Percentiles rank a stretch among this genome's conserved stretches.
Evolutionary conservation across 1,140 invertebrate genomes (phyloP).

Genomic region (Papilio helenus): DNA sequence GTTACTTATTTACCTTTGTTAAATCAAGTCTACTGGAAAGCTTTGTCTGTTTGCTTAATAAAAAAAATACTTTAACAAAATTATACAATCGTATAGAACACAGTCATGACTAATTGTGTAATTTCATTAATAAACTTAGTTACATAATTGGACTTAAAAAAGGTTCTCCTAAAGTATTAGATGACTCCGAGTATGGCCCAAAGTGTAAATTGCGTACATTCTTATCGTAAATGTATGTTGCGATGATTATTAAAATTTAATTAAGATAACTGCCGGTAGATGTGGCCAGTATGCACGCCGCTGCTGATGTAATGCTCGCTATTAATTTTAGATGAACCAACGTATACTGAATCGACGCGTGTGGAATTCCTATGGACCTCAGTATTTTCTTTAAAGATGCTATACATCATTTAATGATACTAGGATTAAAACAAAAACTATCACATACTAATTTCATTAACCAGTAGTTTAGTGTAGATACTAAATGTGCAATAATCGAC

Average conservation of each 20-base stretch:
- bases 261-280: not conserved
- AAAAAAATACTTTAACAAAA: not conserved
- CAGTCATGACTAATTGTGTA: not conserved
- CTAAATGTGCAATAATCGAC: no score
- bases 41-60: not conserved
- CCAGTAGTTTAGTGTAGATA: no score
- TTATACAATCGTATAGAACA: not conserved
- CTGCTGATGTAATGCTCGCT: constrained; percentile 44
- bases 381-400: constrained; percentile 33
- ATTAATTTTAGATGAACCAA: constrained; percentile 63
- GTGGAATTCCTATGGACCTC: constrained; percentile 32
- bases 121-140: not conserved
- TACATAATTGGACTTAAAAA: no score
- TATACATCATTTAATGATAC: not conserved
- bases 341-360: constrained; percentile 40
- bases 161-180: not conserved
- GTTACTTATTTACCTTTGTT: constrained; percentile 2
- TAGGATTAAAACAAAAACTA: not conserved
- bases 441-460: not conserved
- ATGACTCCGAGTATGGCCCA: not conserved
- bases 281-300: constrained; percentile 41
- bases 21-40: not conserved
- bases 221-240: not conserved
- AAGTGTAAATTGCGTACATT: not conserved
- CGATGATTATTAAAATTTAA: not conserved